These are phyloP conservation scores for Diorhabda elongata DNA, from an alignment of 1,140 invertebrate genomes.

Conservation along the genomic window DNA sequence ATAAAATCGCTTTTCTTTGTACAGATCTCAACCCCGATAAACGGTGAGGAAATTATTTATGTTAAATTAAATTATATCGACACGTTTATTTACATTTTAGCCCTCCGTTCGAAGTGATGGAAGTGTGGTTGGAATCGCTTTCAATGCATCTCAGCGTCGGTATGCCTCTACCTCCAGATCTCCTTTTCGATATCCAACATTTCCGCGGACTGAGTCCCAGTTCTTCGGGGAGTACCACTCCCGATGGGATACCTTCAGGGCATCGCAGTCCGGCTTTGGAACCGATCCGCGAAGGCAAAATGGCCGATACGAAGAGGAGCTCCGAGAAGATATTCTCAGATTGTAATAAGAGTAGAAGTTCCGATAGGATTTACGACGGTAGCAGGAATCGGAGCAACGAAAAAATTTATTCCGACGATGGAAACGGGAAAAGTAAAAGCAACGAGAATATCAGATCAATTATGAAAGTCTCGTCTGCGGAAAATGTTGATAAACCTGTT, in stretches of 20 bases:
- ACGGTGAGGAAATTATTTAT: conserved; percentile 49
- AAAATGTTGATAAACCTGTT: conserved; percentile 20
- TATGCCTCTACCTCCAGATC: conserved; percentile 59
- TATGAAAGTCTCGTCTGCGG: conserved; percentile 33
- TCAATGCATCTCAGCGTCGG: conserved; percentile 66
- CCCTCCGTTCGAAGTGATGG: conserved; percentile 81
- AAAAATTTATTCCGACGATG: conserved; percentile 3
- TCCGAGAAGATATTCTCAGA: conserved; percentile 16
- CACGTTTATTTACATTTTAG: conserved; percentile 45
- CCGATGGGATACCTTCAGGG: conserved; percentile 48
- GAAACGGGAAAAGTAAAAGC: conserved; percentile 13
- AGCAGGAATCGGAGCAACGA: conserved; percentile 11
- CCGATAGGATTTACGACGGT: conserved; percentile 13
- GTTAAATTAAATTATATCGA: too few species aligned
- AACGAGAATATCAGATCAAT: conserved; percentile 32
- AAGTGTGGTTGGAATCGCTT: conserved; percentile 75
- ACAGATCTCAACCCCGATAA: conserved; percentile 85
- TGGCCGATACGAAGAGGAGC: conserved; percentile 16
- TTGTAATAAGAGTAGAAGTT: conserved; percentile 12
- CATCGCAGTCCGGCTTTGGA: conserved; percentile 42
- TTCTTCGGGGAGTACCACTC: conserved; percentile 59
- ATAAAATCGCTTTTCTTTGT: conserved; percentile 81
- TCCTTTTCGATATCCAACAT: conserved; percentile 71
- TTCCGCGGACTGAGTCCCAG: conserved; percentile 60
- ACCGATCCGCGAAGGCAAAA: conserved; percentile 43